Evolutionary conservation across 2,888 invertebrate species (phyloP).

Genomic region (Choristoneura rosaceana): DNA sequence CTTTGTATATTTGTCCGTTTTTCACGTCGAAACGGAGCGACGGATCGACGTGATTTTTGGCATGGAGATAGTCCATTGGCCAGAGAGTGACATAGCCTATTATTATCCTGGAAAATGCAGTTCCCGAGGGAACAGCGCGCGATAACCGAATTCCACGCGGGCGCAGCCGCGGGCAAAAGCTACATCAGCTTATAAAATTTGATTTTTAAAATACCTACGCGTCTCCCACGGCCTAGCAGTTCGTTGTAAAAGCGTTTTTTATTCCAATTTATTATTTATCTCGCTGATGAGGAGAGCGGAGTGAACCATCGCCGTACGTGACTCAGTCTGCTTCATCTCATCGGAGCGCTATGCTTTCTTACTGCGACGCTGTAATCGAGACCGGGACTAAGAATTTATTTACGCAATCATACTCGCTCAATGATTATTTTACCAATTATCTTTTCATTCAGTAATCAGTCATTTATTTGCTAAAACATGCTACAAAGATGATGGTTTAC

Average conservation of each 20-base stretch:
- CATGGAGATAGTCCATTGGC: too few species aligned
- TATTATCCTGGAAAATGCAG: too few species aligned
- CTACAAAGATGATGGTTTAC: too few species aligned
- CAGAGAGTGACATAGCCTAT: too few species aligned
- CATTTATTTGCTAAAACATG: too few species aligned
- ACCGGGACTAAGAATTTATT: slow-evolving; percentile 18
- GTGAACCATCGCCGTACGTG: slow-evolving; percentile 77
- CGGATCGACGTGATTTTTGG: too few species aligned
- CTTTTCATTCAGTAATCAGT: too few species aligned
- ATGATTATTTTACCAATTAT: background rate
- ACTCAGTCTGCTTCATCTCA: slow-evolving; percentile 66
- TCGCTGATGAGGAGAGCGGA: slow-evolving; percentile 76
- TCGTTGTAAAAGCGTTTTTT: slow-evolving; percentile 22
- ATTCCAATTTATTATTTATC: slow-evolving; percentile 72
- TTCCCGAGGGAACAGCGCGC: too few species aligned
- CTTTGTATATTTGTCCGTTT: too few species aligned
- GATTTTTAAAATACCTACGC: background rate
- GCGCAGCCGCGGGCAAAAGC: too few species aligned
- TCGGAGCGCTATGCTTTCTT: slow-evolving; percentile 65
- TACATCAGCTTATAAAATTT: background rate
- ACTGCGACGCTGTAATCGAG: slow-evolving; percentile 41
- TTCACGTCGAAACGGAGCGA: too few species aligned
- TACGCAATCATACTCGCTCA: background rate
- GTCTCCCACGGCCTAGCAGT: background rate
- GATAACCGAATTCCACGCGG: too few species aligned